phyloP scores from a whole-genome alignment of 2,113 vertebrate genomes.

The Hippocampus barbouri region DNA sequence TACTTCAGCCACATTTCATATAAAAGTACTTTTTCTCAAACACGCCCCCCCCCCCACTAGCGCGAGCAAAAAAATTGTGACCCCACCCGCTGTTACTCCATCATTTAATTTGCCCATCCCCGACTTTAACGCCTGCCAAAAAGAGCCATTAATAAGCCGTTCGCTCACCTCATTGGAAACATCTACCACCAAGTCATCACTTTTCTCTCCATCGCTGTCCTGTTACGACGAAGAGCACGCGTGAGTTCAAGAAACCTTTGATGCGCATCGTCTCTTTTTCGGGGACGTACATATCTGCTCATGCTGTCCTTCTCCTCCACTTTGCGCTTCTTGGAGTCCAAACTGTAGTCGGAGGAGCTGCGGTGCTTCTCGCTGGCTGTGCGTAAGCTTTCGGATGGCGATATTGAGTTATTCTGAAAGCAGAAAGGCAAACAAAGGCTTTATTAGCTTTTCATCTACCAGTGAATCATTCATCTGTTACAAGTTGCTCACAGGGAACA shows the following conservation, averaged over 20 bases:
- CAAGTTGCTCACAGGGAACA: conserved; percentile 37
- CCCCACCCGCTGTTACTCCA: no score
- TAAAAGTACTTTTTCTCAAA: no score
- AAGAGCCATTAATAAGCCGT: not conserved
- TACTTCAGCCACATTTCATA: no score
- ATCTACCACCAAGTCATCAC: conserved; percentile 92
- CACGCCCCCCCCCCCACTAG: no score
- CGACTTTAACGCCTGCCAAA: not conserved
- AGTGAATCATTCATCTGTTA: conserved; percentile 41
- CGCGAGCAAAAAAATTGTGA: no score
- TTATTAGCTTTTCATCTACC: conserved; percentile 40
- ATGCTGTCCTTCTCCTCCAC: conserved; percentile 93
- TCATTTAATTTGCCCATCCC: no score
- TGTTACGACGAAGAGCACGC: conserved; percentile 49
- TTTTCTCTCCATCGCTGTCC: conserved; percentile 98
- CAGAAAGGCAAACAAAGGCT: conserved; percentile 32
- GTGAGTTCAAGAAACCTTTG: not conserved
- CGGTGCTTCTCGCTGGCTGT: conserved; percentile 89
- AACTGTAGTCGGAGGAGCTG: conserved; percentile 84
- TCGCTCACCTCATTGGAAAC: conserved; percentile 91
- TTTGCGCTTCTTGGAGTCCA: conserved; percentile 94
- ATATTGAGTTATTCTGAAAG: conserved; percentile 89
- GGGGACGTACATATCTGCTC: conserved; percentile 87
- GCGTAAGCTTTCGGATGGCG: conserved; percentile 89
- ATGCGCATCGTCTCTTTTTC: no score